These are phyloP conservation scores for Luperina nickerlii DNA, from an alignment of 2,888 invertebrate genomes.

Conservation along the genomic window DNA sequence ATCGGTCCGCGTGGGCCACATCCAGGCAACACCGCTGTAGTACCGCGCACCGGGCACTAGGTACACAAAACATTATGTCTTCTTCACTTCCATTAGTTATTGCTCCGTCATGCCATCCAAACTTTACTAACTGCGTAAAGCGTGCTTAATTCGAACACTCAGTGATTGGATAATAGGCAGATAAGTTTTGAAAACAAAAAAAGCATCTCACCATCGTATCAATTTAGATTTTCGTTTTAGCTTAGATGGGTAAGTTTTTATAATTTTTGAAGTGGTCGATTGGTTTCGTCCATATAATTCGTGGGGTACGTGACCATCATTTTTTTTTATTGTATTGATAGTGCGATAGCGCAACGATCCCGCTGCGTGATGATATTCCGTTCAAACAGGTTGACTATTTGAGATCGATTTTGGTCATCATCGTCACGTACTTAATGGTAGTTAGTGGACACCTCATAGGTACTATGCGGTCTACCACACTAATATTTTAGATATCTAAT, in stretches of 20 bases:
- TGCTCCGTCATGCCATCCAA: conserved; percentile 74
- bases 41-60: conserved; percentile 21
- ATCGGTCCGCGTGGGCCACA: conserved; percentile 59
- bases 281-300: conserved; percentile 85
- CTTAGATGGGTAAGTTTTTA: conserved; percentile 84
- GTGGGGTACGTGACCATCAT: conserved; percentile 86
- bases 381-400: conserved; percentile 82
- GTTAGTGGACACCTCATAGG: conserved; percentile 60
- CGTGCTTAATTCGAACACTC: conserved; percentile 82
- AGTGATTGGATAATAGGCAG: conserved; percentile 79
- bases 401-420: conserved; percentile 72
- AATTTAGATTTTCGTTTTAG: conserved; percentile 78
- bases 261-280: conserved; percentile 81
- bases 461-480: conserved; percentile 15
- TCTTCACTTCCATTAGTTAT: conserved; percentile 59
- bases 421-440: conserved; percentile 78
- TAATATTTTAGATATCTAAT: conserved; percentile 1
- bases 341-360: conserved; percentile 74
- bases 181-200: conserved; percentile 81
- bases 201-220: conserved; percentile 75
- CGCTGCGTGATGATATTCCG: conserved; percentile 82
- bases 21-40: conserved; percentile 37
- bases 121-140: conserved; percentile 76
- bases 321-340: conserved; percentile 70
- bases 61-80: conserved; percentile 57